Base-by-base conservation (phyloP, 2,888 invertebrate genomes). In the Torymus aiolomorphi region DNA sequence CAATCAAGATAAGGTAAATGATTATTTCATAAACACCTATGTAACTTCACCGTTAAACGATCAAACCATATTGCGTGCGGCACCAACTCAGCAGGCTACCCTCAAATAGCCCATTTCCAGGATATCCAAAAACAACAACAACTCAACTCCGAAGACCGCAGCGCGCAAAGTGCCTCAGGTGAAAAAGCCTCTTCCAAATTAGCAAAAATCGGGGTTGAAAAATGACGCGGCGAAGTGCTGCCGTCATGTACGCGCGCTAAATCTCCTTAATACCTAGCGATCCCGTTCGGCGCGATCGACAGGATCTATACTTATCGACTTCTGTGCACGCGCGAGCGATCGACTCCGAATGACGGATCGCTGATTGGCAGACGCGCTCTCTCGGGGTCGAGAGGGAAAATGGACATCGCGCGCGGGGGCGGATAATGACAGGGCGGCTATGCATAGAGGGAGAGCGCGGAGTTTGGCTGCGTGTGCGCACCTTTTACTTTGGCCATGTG, bases 401-500 rank as follows among this genome's bases (percentile, higher is more conserved):
- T 89, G 66, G 76, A 52, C 69, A 72, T 56, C 62, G 75, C 85
- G 82, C 81, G 85, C 85, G 89, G 87, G 88, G 90, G 89, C 87
- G 88, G 88, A 89, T 90, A 90, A 90, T 90, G 88, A 90, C 89
- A 90, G 89, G 89, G 89, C 90, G 89, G 89, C 74, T 62, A 12
- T 52, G 31, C 63, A 20, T 20, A 57, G 42, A 56, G 42, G 49
- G 61, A 73, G 66, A 69, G 59, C 31, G 70, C 11, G 49, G 49
- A 66, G 69, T 74, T 61, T 20, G 31, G 61, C n/a, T 63, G n/a
- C 77, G 79, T 76, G 81, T 80, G 71, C 76, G 77, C 76, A 78
- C 83, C 83, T 84, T 84, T 86, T 82, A 81, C 83, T 78, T 82
- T 80, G 78, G 86, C 88, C 89, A 89, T 90, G 89, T 89, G 89